A percentile compares a stretch with the other conserved stretches of the same genome.
Conservation (phyloP, 2,888 invertebrate species). For the Pachycephus smyrnensis region DNA sequence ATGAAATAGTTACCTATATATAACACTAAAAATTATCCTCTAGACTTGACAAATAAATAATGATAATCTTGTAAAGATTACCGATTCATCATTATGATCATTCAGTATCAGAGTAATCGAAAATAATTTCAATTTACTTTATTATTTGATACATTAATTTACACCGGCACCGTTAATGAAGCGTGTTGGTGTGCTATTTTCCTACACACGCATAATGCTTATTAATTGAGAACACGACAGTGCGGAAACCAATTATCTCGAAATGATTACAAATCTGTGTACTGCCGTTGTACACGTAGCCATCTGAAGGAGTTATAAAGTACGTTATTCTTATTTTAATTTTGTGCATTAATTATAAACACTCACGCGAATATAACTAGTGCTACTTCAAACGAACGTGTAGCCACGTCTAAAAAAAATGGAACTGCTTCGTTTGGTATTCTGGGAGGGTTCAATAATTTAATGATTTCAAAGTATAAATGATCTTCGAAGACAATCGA, state of each 20-base stretch:
- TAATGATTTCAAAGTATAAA: not conserved
- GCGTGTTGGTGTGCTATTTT: conserved; percentile 33
- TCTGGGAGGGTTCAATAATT: not conserved
- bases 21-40: not conserved
- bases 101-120: conserved; percentile 21
- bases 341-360: not conserved
- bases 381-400: not conserved
- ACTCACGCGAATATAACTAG: not conserved
- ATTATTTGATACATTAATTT: conserved; percentile 32
- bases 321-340: not conserved
- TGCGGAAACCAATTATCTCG: conserved; percentile 16
- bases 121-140: conserved; percentile 34
- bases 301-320: not conserved
- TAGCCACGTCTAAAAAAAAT: not conserved
- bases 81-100: not conserved
- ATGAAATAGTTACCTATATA: not conserved
- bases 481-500: not conserved
- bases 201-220: conserved; percentile 2
- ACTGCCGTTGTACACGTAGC: not conserved
- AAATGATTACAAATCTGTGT: conserved; percentile 19
- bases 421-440: not conserved
- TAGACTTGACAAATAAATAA: not conserved
- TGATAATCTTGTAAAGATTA: not conserved
- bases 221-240: conserved; percentile 17
- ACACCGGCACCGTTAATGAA: conserved; percentile 43